Evolutionary conservation across 2,113 vertebrate species (phyloP).

Genomic region (Egretta garzetta): DNA sequence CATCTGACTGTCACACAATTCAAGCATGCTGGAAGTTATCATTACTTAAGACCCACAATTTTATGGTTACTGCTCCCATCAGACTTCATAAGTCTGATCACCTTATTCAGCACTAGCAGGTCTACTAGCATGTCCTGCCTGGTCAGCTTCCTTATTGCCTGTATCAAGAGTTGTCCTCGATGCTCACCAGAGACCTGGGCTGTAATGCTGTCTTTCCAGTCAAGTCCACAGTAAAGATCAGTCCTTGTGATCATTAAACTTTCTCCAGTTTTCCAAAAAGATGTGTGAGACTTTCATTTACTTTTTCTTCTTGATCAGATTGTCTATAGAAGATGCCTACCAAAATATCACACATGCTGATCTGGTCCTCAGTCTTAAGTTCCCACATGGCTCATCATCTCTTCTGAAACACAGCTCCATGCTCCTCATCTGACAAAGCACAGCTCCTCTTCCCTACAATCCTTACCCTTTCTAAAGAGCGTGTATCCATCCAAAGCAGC

Average conservation of each 20-base stretch:
- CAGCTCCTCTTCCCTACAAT: not conserved
- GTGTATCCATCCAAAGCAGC: not conserved
- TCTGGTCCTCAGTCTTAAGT: not conserved
- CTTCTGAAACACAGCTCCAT: not conserved
- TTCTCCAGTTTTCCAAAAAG: not conserved
- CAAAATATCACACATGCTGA: not conserved
- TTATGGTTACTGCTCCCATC: not conserved
- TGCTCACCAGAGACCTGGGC: not conserved
- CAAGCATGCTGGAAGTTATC: not conserved
- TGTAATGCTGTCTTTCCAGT: not conserved
- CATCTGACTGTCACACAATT: not conserved
- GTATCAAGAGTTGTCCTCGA: not conserved
- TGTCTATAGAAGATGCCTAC: not conserved
- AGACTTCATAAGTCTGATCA: not conserved
- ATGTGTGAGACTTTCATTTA: not conserved
- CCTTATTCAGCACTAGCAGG: not conserved
- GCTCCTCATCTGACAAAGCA: not conserved
- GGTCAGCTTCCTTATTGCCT: not conserved
- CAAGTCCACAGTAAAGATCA: not conserved
- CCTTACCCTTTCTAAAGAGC: not conserved
- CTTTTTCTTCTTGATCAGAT: not conserved
- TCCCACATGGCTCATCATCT: not conserved
- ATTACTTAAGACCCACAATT: not conserved
- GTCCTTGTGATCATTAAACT: not conserved
- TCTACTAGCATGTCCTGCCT: not conserved